Conservation (phyloP, 2,888 invertebrate species). For the Limnephilus marmoratus region DNA sequence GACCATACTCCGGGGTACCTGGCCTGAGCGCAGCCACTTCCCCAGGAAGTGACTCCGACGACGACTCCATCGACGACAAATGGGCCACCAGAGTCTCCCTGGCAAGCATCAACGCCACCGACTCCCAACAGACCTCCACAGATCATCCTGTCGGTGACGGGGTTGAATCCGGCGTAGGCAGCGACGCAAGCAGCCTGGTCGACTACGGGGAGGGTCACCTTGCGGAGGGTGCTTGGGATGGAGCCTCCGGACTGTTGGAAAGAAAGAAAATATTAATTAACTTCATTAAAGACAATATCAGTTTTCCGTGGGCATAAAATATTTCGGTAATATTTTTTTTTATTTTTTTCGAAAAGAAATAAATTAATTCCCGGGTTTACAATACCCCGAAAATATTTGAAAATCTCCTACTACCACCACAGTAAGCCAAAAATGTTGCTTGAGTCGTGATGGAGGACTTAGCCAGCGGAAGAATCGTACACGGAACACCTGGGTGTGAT, state of each 20-base stretch:
- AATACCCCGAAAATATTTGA: no score
- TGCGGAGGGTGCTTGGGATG: conserved; percentile 70
- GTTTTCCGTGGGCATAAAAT: no score
- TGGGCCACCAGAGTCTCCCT: conserved; percentile 80
- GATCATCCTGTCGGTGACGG: conserved; percentile 72
- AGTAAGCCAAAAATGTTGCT: no score
- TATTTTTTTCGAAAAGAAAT: no score
- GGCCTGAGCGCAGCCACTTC: conserved; percentile 67
- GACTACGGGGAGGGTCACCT: conserved; percentile 72
- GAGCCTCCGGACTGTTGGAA: conserved; percentile 72
- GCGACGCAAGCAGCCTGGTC: conserved; percentile 71
- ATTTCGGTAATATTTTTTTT: no score
- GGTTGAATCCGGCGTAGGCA: conserved; percentile 70
- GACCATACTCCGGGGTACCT: conserved; percentile 59
- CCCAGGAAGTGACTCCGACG: conserved; percentile 79
- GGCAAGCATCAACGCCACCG: conserved; percentile 73
- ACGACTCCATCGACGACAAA: conserved; percentile 73
- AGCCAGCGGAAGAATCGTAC: no score
- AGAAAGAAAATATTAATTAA: no score
- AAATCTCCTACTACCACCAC: no score
- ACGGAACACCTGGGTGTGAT: no score
- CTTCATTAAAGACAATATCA: no score
- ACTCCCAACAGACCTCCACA: conserved; percentile 72
- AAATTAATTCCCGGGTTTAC: no score
- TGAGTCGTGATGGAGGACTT: no score